These are phyloP conservation scores for Nymphalis urticae DNA, from an alignment of 2,888 invertebrate genomes.

Conservation along the genomic window DNA sequence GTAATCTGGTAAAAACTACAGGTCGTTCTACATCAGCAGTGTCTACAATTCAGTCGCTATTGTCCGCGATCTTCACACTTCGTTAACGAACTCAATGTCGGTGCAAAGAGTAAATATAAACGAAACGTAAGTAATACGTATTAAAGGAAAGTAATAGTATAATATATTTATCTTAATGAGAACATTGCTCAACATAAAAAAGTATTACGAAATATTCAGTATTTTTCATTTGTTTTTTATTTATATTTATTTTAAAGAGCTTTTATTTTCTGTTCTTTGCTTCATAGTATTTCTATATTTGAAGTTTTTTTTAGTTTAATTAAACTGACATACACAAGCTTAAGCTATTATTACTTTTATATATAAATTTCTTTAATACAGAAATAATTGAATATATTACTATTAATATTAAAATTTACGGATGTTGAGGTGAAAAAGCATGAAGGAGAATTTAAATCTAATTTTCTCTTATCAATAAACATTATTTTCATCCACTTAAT, in stretches of 20 bases:
- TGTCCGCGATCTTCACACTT: slow-evolving; percentile 62
- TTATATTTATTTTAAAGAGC: background rate
- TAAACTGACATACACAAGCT: too few relatives aligned
- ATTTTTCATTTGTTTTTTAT: background rate
- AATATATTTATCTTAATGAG: background rate
- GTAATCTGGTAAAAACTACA: slow-evolving; percentile 41
- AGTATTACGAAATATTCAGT: too few relatives aligned
- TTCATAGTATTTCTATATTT: too few relatives aligned
- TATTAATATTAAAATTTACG: background rate
- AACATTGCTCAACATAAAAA: background rate
- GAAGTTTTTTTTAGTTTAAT: too few relatives aligned
- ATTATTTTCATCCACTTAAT: too few relatives aligned
- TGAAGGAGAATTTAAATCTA: too few relatives aligned
- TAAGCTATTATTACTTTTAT: too few relatives aligned
- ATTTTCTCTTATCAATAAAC: too few relatives aligned
- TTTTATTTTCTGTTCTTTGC: too few relatives aligned
- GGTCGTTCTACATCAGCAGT: slow-evolving; percentile 40
- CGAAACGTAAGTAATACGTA: background rate
- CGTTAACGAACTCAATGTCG: slow-evolving; percentile 48
- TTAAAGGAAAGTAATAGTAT: background rate
- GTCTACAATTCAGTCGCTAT: slow-evolving; percentile 37
- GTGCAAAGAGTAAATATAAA: slow-evolving; percentile 22
- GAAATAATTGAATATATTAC: background rate
- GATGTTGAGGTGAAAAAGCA: too few relatives aligned
- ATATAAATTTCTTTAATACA: too few relatives aligned